Evolutionary conservation across 2,797 vertebrate genomes (phyloP), one percentile per base, ranked within the genome.

Genomic region (Eulemur rubriventer): DNA sequence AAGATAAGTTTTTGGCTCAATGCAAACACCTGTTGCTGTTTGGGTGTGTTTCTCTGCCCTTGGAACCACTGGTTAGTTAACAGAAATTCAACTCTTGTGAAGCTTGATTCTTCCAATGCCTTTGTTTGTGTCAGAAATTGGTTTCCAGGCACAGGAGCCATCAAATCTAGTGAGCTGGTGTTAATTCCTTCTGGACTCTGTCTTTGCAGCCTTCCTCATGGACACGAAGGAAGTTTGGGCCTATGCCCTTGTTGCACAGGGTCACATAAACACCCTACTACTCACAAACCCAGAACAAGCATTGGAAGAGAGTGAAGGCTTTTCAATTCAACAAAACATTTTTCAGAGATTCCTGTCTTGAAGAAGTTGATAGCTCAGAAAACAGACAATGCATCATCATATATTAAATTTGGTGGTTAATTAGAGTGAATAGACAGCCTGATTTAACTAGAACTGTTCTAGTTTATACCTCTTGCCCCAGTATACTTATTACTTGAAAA

Each of bases 41-140:
- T n/a, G 35, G 4, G 14, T 55, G 14, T 48, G 22, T 57, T 17
- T 55, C 46, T 48, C 24, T 72, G 38, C 22, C 50, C 70, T 59
- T n/a, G 35, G 50, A 89, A 79, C 35, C 10, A 57, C 76, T 67
- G 13, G 26, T 4, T 75, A 55, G 83, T 65, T 61, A 89, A 80
- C 13, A 2, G 6, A 69, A 69, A 73, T 48, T 85, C 9, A 73
- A 20, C 22, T 84, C 20, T 50, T 63, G 24, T 30, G 43, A 30
- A 84, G 48, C 2, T 94, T 30, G 11, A 11, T 81, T 94, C 35
- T 91, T 85, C 28, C 61, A 52, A 57, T 69, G 22, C 6, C 59
- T 88, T 88, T 91, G 18, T 93, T 93, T 59, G 18, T 91, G 76
- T 89, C 33, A 90, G 76, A 92, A 86, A 80, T 26, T 52, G 38